Conservation (phyloP, 2,113 vertebrate species). For the Paradoxurus hermaphroditus region DNA sequence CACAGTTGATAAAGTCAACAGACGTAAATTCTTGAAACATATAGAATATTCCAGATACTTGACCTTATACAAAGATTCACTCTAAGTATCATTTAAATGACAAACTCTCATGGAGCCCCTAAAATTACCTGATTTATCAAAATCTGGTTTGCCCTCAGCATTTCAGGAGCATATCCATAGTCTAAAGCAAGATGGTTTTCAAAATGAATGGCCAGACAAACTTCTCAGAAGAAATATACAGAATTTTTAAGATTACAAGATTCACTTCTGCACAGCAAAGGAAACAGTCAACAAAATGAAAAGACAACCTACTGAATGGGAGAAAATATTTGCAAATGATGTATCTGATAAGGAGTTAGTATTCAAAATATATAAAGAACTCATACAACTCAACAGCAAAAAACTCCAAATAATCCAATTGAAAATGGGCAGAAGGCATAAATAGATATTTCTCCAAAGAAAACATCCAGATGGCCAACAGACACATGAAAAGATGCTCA, state of each 20-base stretch:
- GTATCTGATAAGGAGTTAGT: background rate
- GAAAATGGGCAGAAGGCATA: background rate
- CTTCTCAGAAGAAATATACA: background rate
- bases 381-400: background rate
- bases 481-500: background rate
- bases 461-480: background rate
- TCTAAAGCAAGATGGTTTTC: background rate
- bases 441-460: background rate
- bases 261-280: background rate
- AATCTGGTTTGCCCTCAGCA: background rate
- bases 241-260: conserved; percentile 15
- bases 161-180: background rate
- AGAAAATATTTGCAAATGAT: background rate
- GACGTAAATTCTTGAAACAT: background rate
- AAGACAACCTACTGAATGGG: background rate
- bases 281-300: background rate
- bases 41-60: background rate
- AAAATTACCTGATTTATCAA: conserved; percentile 29
- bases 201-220: conserved; percentile 21
- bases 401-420: background rate
- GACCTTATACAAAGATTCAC: background rate
- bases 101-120: background rate
- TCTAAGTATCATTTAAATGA: conserved; percentile 18
- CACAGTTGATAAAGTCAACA: background rate
- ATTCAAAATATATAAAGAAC: background rate